These are phyloP conservation scores for Toxotes jaculatrix DNA, from an alignment of 2,113 vertebrate genomes.

Conservation along the genomic window DNA sequence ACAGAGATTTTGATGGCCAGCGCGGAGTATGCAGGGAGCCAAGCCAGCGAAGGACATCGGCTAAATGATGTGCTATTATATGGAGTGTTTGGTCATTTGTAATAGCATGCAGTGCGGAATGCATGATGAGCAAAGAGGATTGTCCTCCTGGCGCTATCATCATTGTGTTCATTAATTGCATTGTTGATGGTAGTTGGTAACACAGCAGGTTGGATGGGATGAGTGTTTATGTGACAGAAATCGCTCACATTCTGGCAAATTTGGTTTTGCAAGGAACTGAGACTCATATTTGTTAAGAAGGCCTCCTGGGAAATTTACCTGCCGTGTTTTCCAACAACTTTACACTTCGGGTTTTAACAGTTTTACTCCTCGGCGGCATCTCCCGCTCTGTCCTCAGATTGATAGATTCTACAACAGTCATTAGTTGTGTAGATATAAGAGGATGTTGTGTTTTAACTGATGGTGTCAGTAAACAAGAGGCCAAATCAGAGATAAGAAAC, in stretches of 20 bases:
- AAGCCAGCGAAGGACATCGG: constrained; percentile 82
- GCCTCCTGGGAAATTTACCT: constrained; percentile 40
- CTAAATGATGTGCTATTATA: constrained; percentile 85
- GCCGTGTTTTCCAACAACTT: constrained; percentile 15
- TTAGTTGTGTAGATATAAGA: constrained; percentile 74
- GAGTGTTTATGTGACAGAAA: constrained; percentile 60
- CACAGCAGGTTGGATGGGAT: constrained; percentile 65
- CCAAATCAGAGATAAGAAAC: constrained; percentile 88
- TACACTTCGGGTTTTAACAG: background rate
- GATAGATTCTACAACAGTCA: constrained; percentile 57
- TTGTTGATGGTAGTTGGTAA: constrained; percentile 70
- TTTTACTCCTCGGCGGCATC: constrained; percentile 15
- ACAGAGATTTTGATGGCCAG: constrained; percentile 90
- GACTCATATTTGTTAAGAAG: constrained; percentile 25
- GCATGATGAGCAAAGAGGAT: constrained; percentile 76
- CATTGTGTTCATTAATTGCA: constrained; percentile 78
- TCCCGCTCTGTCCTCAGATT: constrained; percentile 44
- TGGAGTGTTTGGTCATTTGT: constrained; percentile 83
- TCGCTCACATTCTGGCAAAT: constrained; percentile 35
- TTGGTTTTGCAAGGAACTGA: background rate
- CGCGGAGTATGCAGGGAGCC: constrained; percentile 85
- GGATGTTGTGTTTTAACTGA: constrained; percentile 74
- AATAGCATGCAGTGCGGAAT: constrained; percentile 69
- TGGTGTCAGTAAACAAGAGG: constrained; percentile 80
- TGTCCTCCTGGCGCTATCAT: constrained; percentile 75